Evolutionary conservation across 2,113 vertebrate genomes (phyloP).

Genomic region (Scortum barcoo): DNA sequence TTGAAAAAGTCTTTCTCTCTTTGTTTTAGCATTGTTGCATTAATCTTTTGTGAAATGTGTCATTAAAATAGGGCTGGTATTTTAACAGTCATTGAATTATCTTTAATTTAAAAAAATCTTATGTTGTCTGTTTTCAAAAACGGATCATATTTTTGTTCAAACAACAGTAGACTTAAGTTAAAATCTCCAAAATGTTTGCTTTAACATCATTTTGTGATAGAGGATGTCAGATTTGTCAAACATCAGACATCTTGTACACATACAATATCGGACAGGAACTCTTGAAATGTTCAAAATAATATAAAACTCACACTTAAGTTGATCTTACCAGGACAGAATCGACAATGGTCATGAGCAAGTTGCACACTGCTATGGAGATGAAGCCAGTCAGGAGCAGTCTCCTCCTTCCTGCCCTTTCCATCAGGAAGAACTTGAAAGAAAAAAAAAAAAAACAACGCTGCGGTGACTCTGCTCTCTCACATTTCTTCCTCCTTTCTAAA

Average conservation of each 20-base stretch:
- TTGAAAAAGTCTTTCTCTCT: neutral
- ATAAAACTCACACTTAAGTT: neutral
- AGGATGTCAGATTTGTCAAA: neutral
- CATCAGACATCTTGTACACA: neutral
- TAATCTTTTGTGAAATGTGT: neutral
- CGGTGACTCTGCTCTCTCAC: neutral
- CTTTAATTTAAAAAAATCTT: neutral
- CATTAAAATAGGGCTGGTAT: neutral
- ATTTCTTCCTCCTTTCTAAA: neutral
- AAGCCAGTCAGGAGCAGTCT: slow-evolving; percentile 79
- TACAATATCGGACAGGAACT: neutral
- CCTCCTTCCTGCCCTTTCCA: slow-evolving; percentile 74
- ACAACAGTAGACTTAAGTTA: neutral
- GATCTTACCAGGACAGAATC: slow-evolving; percentile 81
- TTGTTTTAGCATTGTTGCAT: neutral
- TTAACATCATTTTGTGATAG: neutral
- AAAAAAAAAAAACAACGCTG: slow-evolving; percentile 35
- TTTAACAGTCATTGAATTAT: neutral
- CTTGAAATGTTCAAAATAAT: no score
- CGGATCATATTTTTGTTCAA: neutral
- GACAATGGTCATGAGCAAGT: slow-evolving; percentile 82
- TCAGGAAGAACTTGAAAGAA: slow-evolving; percentile 78
- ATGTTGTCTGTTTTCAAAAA: neutral
- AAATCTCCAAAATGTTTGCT: neutral
- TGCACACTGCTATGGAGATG: slow-evolving; percentile 76